phyloP scores from a whole-genome alignment of 2,888 invertebrate species.

The Agriopis aurantiaria region DNA sequence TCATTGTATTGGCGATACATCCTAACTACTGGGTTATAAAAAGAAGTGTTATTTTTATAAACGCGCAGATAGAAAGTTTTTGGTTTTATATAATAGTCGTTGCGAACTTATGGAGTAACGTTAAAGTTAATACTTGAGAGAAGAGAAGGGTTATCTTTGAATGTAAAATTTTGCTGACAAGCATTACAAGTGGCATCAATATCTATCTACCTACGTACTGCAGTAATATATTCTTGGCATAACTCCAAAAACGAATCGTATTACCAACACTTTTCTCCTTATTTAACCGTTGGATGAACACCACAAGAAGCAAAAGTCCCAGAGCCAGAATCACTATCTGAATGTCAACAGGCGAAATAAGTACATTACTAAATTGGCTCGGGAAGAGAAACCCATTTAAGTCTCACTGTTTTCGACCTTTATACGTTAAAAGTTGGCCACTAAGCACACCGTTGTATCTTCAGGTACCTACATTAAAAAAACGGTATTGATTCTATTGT shows the following conservation, averaged over 20 bases:
- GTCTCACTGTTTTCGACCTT: constrained; percentile 63
- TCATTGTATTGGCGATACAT: too few species aligned
- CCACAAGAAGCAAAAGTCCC: not conserved
- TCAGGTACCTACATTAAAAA: not conserved
- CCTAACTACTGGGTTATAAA: too few species aligned
- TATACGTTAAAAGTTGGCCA: constrained; percentile 44
- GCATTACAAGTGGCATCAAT: not conserved
- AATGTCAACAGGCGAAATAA: constrained; percentile 63
- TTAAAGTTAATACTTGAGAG: too few species aligned
- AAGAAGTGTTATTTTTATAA: too few species aligned
- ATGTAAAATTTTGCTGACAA: too few species aligned
- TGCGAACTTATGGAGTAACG: too few species aligned
- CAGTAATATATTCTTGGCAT: too few species aligned
- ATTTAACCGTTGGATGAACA: not conserved
- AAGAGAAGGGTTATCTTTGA: too few species aligned
- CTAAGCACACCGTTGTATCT: constrained; percentile 15
- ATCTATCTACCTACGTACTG: not conserved
- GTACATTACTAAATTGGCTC: constrained; percentile 64
- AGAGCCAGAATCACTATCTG: constrained; percentile 49
- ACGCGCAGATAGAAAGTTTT: too few species aligned
- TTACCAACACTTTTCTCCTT: not conserved
- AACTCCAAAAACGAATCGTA: too few species aligned
- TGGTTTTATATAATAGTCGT: too few species aligned
- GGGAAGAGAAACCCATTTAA: constrained; percentile 72
- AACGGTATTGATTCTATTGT: too few species aligned